These are phyloP conservation scores for Malthinus flaveolus DNA, from an alignment of 2,888 invertebrate species.

Conservation along the genomic window DNA sequence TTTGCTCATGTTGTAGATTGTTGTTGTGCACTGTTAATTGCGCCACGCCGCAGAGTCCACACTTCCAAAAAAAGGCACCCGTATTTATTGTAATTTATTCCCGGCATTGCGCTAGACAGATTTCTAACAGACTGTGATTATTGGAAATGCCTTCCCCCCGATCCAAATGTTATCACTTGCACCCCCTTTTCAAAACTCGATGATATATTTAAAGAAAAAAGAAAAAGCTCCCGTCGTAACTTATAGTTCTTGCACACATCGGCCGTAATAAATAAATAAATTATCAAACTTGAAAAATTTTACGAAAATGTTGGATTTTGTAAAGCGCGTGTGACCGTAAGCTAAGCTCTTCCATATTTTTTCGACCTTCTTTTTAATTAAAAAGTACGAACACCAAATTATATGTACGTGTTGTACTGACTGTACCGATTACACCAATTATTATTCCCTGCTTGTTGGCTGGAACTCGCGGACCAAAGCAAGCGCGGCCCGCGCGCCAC, in stretches of 20 bases:
- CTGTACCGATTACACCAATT: slow-evolving; percentile 51
- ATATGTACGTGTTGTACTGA: slow-evolving; percentile 49
- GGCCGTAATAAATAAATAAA: too few species aligned
- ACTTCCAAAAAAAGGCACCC: slow-evolving; percentile 41
- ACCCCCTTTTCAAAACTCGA: slow-evolving; percentile 22
- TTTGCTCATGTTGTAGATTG: slow-evolving; percentile 54
- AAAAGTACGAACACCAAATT: slow-evolving; percentile 49
- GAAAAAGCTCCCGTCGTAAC: too few species aligned
- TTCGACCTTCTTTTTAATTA: slow-evolving; percentile 17
- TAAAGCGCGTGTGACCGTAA: slow-evolving; percentile 35
- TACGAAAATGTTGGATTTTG: slow-evolving; percentile 27
- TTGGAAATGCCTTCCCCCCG: slow-evolving; percentile 57
- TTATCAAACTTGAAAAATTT: slow-evolving; percentile 10
- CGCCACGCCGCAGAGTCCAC: slow-evolving; percentile 53
- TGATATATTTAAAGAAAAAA: too few species aligned
- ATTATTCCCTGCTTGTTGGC: slow-evolving; percentile 53
- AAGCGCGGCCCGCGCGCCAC: slow-evolving; percentile 50
- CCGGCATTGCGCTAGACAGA: slow-evolving; percentile 49
- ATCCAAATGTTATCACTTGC: slow-evolving; percentile 37
- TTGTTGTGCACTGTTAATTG: slow-evolving; percentile 53
- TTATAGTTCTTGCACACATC: too few species aligned
- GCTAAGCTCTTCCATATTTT: slow-evolving; percentile 37
- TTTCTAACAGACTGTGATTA: slow-evolving; percentile 58
- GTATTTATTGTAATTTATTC: slow-evolving; percentile 31
- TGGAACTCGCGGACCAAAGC: slow-evolving; percentile 54